phyloP scores from a whole-genome alignment of 2,797 vertebrate genomes.

The Sternarchorhynchus goeldii region DNA sequence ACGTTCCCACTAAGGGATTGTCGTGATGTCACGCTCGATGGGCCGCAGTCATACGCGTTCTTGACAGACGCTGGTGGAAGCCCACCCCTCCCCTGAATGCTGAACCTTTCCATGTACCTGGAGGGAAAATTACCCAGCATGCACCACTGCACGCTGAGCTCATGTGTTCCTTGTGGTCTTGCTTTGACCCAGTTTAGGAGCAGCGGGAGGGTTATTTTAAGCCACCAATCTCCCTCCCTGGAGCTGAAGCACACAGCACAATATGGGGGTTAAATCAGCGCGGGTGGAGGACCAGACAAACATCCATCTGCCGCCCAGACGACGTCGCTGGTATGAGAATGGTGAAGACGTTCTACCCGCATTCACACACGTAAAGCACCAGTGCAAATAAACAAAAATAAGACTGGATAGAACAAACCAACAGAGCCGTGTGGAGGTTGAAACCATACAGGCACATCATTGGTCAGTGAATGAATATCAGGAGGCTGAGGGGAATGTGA shows the following conservation, averaged over 20 bases:
- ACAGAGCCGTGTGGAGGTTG: too few relatives aligned
- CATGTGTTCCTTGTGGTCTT: slow-evolving; percentile 50
- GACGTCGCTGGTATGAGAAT: background rate
- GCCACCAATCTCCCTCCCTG: slow-evolving; percentile 39
- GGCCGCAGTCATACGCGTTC: slow-evolving; percentile 4
- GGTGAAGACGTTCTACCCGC: background rate
- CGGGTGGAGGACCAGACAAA: background rate
- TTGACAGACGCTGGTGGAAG: background rate
- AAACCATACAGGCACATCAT: too few relatives aligned
- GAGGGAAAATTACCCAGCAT: slow-evolving; percentile 66
- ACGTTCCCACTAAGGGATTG: background rate
- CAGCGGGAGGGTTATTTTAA: slow-evolving; percentile 69
- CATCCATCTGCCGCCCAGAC: background rate
- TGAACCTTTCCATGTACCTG: slow-evolving; percentile 17
- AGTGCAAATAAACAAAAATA: too few relatives aligned
- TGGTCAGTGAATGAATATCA: background rate
- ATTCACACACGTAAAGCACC: too few relatives aligned
- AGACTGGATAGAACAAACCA: too few relatives aligned
- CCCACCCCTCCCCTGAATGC: slow-evolving; percentile 6
- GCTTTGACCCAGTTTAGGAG: slow-evolving; percentile 70
- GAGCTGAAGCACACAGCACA: slow-evolving; percentile 24
- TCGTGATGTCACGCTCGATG: background rate
- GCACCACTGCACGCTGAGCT: slow-evolving; percentile 59
- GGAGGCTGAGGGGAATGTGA: background rate
- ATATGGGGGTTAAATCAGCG: background rate